A percentile compares a stretch with the other conserved stretches of the same genome.
These are phyloP conservation scores for Sitta europaea DNA, from an alignment of 2,113 vertebrate genomes.

Conservation along the genomic window DNA sequence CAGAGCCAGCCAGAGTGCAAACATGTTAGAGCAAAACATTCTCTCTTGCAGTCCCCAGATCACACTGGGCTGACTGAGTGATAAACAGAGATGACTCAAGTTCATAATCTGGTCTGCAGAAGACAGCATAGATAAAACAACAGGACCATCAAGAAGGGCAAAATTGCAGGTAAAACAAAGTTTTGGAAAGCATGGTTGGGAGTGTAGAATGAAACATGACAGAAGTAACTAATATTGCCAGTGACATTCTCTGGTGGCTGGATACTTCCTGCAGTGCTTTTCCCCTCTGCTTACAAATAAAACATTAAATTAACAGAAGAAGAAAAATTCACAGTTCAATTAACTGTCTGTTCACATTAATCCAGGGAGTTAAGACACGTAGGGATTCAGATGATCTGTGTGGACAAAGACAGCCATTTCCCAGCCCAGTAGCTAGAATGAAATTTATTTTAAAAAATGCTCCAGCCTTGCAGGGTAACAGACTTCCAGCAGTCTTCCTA, in stretches of 20 bases:
- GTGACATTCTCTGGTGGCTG: rapidly evolving
- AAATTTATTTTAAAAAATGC: not conserved
- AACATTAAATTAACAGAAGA: not conserved
- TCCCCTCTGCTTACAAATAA: not conserved
- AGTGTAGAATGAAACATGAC: rapidly evolving
- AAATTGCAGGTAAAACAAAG: not conserved
- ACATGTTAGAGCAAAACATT: rapidly evolving
- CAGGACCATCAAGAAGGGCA: not conserved
- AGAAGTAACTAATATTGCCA: not conserved
- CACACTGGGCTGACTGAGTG: not conserved
- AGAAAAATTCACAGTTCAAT: not conserved
- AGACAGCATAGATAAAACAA: not conserved
- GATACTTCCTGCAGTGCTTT: not conserved
- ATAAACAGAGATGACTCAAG: not conserved
- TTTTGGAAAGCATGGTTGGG: not conserved
- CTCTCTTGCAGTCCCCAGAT: not conserved
- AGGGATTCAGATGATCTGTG: not conserved
- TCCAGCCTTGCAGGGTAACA: not conserved
- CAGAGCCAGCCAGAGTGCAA: not conserved
- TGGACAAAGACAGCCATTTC: not conserved
- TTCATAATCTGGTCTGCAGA: not conserved
- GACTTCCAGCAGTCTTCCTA: not conserved
- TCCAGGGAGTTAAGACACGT: rapidly evolving
- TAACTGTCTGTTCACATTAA: not conserved
- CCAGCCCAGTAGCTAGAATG: not conserved